These are phyloP conservation scores for Oryzias woworae DNA, from an alignment of 2,113 vertebrate genomes.

Conservation along the genomic window DNA sequence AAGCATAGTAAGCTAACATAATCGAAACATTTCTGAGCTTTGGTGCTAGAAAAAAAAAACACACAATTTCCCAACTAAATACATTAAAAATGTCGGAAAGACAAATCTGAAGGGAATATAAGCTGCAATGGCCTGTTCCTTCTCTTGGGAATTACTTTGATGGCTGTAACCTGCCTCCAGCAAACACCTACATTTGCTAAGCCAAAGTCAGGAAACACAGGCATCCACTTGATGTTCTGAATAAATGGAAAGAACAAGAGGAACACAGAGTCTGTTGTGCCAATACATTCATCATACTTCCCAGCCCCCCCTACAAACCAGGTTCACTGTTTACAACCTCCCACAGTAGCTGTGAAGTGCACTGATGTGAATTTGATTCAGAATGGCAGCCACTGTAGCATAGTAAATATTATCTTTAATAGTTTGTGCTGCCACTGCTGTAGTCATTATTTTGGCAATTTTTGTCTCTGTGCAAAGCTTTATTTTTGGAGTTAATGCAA, in stretches of 20 bases:
- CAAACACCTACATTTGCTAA: conserved; percentile 37
- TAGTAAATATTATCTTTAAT: conserved; percentile 28
- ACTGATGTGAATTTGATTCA: conserved; percentile 45
- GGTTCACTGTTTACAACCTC: conserved; percentile 58
- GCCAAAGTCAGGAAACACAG: conserved; percentile 69
- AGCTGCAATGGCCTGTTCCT: conserved; percentile 8
- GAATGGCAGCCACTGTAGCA: conserved; percentile 26
- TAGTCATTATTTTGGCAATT: background rate
- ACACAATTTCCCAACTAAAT: conserved; percentile 31
- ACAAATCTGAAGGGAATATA: conserved; percentile 22
- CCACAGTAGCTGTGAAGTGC: conserved; percentile 34
- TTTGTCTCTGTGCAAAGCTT: background rate
- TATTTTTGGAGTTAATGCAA: conserved; percentile 9
- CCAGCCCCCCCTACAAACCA: conserved; percentile 20
- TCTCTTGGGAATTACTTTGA: conserved; percentile 53
- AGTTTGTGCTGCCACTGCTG: conserved; percentile 7
- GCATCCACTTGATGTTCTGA: conserved; percentile 67
- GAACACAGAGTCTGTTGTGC: conserved; percentile 66
- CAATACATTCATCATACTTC: conserved; percentile 76
- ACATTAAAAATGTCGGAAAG: conserved; percentile 25
- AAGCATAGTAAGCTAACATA: no score
- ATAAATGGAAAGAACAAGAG: conserved; percentile 69
- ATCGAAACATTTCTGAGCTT: no score
- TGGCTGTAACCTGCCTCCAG: conserved; percentile 38
- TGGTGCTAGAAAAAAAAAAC: no score